Conservation (phyloP, 2,797 vertebrate species). For the Amblyraja radiata region DNA sequence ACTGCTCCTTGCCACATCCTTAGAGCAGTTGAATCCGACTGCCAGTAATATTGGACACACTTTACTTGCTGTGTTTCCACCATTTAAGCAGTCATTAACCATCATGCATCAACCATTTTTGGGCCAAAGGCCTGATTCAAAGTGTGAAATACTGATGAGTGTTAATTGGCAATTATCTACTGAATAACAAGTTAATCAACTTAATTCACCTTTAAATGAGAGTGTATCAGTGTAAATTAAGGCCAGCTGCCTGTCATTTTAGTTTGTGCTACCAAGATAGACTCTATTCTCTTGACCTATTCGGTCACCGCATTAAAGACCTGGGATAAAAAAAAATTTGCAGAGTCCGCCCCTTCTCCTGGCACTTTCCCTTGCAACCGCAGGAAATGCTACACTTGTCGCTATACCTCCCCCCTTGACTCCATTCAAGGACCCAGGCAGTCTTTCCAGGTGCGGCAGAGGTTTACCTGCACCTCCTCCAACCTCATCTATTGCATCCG, state of each 20-base stretch:
- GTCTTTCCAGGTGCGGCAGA: no score
- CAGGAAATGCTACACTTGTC: no score
- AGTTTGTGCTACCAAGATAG: not conserved
- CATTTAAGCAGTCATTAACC: constrained; percentile 1
- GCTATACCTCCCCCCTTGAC: no score
- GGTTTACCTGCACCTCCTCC: no score
- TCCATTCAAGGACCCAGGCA: no score
- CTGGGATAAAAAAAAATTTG: not conserved
- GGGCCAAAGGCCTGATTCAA: not conserved
- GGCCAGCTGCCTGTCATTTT: not conserved
- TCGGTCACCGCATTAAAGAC: not conserved
- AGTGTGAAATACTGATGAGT: constrained; percentile 28
- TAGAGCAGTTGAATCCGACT: not conserved
- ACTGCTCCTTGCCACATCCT: not conserved
- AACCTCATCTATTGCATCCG: no score
- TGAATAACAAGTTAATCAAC: constrained; percentile 34
- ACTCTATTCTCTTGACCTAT: constrained; percentile 5
- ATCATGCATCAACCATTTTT: constrained; percentile 5
- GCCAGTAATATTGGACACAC: not conserved
- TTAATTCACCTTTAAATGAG: not conserved
- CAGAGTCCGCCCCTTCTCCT: no score
- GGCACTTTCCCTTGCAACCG: no score
- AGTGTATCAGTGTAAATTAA: constrained; percentile 12
- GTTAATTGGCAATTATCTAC: constrained; percentile 37
- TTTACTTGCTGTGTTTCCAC: not conserved